phyloP scores from a whole-genome alignment of 2,888 invertebrate genomes.

The Pristionchus mayeri region DNA sequence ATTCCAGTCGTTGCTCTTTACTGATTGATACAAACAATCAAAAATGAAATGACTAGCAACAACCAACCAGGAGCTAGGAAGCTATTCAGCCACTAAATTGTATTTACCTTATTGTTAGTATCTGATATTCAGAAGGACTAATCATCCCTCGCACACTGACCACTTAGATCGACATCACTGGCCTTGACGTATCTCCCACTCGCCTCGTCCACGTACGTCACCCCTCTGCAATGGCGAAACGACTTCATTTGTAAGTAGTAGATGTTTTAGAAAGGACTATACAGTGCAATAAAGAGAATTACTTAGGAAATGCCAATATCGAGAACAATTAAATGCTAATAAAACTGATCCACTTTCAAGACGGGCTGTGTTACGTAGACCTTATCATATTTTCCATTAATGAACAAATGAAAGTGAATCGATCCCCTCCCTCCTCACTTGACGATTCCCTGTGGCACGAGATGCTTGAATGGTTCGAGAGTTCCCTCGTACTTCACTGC shows the following conservation, averaged over 20 bases:
- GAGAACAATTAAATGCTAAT: no score
- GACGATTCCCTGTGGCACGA: conserved; percentile 85
- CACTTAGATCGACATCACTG: conserved; percentile 79
- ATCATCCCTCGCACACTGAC: no score
- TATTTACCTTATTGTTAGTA: background rate
- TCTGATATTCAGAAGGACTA: background rate
- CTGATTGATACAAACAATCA: background rate
- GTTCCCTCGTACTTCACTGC: conserved; percentile 80
- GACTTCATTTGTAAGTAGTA: no score
- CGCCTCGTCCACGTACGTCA: conserved; percentile 84
- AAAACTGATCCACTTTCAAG: no score
- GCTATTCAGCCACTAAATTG: background rate
- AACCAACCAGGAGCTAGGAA: background rate
- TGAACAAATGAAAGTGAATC: background rate
- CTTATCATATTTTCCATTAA: no score
- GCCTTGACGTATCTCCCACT: conserved; percentile 86
- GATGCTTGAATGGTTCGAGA: conserved; percentile 89
- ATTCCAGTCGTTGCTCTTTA: background rate
- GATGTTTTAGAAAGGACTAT: no score
- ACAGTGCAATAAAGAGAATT: no score
- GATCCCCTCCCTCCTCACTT: conserved; percentile 51
- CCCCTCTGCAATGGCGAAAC: conserved; percentile 81
- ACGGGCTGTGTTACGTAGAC: no score
- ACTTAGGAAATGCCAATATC: no score
- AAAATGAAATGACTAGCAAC: background rate